phyloP scores from a whole-genome alignment of 2,888 invertebrate genomes.

The Teleogryllus oceanicus region DNA sequence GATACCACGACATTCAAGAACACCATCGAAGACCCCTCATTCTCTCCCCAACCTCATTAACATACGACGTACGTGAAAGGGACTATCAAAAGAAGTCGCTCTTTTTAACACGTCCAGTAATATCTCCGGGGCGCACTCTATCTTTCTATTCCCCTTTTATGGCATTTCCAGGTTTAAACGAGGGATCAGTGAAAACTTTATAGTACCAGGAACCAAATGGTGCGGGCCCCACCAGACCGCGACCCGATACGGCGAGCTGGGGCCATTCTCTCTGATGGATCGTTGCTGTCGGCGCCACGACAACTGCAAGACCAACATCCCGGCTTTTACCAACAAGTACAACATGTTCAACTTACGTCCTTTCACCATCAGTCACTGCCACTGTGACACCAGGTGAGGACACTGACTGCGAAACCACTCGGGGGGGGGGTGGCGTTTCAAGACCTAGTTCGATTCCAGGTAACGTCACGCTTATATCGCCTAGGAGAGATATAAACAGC shows the following conservation, averaged over 20 bases:
- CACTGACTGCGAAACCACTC: background rate
- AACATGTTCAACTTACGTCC: slow-evolving; percentile 66
- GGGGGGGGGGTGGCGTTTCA: too few species aligned
- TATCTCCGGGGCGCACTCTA: too few species aligned
- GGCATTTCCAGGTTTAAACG: slow-evolving; percentile 28
- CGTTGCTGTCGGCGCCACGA: slow-evolving; percentile 73
- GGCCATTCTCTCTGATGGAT: slow-evolving; percentile 58
- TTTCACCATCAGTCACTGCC: slow-evolving; percentile 71
- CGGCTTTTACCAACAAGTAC: slow-evolving; percentile 59
- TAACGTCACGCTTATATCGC: too few species aligned
- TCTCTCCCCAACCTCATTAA: too few species aligned
- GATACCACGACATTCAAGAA: too few species aligned
- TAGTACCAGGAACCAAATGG: slow-evolving; percentile 69
- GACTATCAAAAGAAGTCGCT: too few species aligned
- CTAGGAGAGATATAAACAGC: too few species aligned
- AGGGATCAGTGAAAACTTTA: slow-evolving; percentile 38
- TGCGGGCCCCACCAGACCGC: slow-evolving; percentile 62
- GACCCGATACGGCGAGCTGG: slow-evolving; percentile 60
- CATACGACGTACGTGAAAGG: too few species aligned
- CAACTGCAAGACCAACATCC: slow-evolving; percentile 63
- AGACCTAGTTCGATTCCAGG: too few species aligned
- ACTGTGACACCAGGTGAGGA: slow-evolving; percentile 71
- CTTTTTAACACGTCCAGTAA: too few species aligned
- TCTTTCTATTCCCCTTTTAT: background rate
- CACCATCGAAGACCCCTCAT: too few species aligned